Evolutionary conservation across 2,113 vertebrate species (phyloP).

Genomic region (Dunckerocampus dactyliophorus): DNA sequence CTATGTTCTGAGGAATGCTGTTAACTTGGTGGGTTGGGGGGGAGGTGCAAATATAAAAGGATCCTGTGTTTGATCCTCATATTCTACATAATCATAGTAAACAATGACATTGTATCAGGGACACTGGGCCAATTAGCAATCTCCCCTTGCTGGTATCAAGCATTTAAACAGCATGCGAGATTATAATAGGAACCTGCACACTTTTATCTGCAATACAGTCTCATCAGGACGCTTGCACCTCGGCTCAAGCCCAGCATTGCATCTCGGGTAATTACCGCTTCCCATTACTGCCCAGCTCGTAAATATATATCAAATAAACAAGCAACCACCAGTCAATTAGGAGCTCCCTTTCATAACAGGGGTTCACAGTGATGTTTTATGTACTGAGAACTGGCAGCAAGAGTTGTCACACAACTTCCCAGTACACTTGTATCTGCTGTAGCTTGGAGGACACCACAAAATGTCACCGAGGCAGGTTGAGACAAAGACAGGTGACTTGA

Average conservation of each 20-base stretch:
- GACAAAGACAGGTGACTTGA: conserved; percentile 32
- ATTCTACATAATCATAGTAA: conserved; percentile 48
- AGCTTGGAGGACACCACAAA: conserved; percentile 14
- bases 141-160: conserved; percentile 38
- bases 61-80: conserved; percentile 20
- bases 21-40: conserved; percentile 22
- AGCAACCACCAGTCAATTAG: conserved; percentile 76
- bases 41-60: conserved; percentile 22
- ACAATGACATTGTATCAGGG: conserved; percentile 41
- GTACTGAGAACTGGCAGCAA: conserved; percentile 32
- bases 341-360: conserved; percentile 57
- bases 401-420: conserved; percentile 51
- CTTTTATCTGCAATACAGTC: conserved; percentile 58
- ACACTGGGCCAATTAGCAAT: conserved; percentile 58
- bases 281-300: conserved; percentile 70
- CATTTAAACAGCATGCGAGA: conserved; percentile 51
- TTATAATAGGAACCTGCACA: conserved; percentile 51
- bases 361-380: conserved; percentile 57
- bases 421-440: conserved; percentile 53
- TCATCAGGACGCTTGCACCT: conserved; percentile 48
- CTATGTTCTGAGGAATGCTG: conserved; percentile 39
- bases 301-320: conserved; percentile 78
- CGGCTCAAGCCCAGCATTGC: conserved; percentile 41
- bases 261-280: conserved; percentile 70
- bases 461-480: conserved; percentile 19